Evolutionary conservation across 2,888 invertebrate genomes (phyloP).

Genomic region (Rhynchonema sp.): DNA sequence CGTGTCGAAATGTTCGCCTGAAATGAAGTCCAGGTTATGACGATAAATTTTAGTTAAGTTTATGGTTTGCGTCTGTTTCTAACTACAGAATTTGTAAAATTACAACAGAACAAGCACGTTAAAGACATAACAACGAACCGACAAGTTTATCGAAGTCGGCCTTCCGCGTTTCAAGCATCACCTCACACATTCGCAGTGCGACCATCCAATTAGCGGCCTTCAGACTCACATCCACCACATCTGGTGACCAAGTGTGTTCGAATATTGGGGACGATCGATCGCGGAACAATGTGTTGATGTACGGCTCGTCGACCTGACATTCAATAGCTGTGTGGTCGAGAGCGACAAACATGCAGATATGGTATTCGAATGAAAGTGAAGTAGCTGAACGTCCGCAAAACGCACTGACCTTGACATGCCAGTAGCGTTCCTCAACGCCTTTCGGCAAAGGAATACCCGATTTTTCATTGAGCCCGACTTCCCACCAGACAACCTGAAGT

Average conservation of each 20-base stretch:
- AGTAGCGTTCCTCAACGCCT: slow-evolving; percentile 2
- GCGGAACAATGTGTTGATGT: slow-evolving; percentile 11
- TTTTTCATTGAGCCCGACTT: slow-evolving; percentile 16
- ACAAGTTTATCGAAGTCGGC: slow-evolving; percentile 19
- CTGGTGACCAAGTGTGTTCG: slow-evolving; percentile 11
- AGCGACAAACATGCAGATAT: background rate
- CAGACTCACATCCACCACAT: slow-evolving; percentile 5
- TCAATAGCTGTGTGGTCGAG: background rate
- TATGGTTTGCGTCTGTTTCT: too few relatives aligned
- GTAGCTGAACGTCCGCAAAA: slow-evolving; percentile 1
- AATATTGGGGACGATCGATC: slow-evolving; percentile 11
- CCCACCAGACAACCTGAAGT: slow-evolving; percentile 22
- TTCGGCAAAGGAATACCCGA: background rate
- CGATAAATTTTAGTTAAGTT: too few relatives aligned
- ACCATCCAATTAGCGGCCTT: slow-evolving; percentile 19
- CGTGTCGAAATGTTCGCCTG: slow-evolving; percentile 19
- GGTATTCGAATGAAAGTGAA: background rate
- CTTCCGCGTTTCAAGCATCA: slow-evolving; percentile 13
- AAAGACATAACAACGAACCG: too few relatives aligned
- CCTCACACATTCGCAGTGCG: slow-evolving; percentile 19
- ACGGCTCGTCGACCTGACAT: slow-evolving; percentile 8
- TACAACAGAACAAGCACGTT: too few relatives aligned
- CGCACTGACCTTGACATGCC: slow-evolving; percentile 3
- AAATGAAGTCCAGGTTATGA: background rate
- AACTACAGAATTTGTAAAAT: too few relatives aligned